Conservation (phyloP, 2,888 invertebrate species). For the Plagiodera versicolora region DNA sequence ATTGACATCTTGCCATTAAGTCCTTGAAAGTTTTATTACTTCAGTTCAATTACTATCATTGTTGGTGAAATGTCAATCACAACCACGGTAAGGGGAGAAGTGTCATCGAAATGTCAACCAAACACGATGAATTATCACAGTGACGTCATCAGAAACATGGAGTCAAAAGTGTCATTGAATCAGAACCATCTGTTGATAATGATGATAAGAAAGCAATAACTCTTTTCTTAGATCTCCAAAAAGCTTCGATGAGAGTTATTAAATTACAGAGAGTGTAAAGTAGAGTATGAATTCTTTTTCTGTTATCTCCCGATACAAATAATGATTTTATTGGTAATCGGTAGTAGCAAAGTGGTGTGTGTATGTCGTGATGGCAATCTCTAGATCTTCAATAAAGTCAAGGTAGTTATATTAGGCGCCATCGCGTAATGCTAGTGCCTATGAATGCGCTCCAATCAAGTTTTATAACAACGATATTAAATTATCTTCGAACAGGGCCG, state of each 20-base stretch:
- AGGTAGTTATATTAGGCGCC: conserved; percentile 24
- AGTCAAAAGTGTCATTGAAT: too few species aligned
- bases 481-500: conserved; percentile 30
- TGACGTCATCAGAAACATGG: too few species aligned
- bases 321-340: not conserved
- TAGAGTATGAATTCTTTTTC: too few species aligned
- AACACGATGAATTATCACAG: too few species aligned
- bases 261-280: too few species aligned
- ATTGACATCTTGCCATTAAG: not conserved
- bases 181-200: too few species aligned
- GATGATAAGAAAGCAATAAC: too few species aligned
- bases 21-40: not conserved
- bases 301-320: not conserved
- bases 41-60: not conserved
- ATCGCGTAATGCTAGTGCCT: conserved; percentile 25
- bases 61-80: not conserved
- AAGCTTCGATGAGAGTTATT: too few species aligned
- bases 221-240: too few species aligned
- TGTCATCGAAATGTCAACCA: not conserved
- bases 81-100: not conserved
- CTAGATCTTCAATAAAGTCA: not conserved
- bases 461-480: conserved; percentile 39
- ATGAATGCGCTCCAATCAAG: conserved; percentile 17
- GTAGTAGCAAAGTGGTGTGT: not conserved
- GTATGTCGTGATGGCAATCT: not conserved